A percentile compares a stretch with the other conserved stretches of the same genome.
phyloP scores from a whole-genome alignment of 2,113 vertebrate species.

The Oreochromis tanganicae region DNA sequence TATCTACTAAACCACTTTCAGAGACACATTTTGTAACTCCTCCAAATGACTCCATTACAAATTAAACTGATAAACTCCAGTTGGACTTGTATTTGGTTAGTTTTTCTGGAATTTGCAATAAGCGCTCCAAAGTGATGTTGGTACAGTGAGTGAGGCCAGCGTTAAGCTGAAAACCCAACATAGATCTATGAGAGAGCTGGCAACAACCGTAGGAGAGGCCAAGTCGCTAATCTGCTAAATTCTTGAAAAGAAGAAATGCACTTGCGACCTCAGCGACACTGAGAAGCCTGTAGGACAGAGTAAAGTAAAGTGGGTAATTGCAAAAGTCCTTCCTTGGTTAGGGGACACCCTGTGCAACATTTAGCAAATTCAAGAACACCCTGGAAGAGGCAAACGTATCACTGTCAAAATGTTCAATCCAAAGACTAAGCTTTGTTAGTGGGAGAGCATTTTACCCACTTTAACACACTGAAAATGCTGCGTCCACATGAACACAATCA shows the following conservation, averaged over 20 bases:
- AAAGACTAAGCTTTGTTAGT: background rate
- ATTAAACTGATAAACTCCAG: background rate
- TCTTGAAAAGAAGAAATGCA: background rate
- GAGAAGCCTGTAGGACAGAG: background rate
- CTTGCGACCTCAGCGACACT: background rate
- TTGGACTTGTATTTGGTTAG: background rate
- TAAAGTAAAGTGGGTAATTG: background rate
- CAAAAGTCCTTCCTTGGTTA: background rate
- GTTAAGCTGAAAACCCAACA: background rate
- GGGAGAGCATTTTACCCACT: background rate
- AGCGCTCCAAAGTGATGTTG: background rate
- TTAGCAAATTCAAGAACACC: background rate
- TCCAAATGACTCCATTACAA: background rate
- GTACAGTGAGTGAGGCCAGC: background rate
- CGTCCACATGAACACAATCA: background rate
- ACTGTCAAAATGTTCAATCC: background rate
- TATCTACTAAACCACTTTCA: background rate
- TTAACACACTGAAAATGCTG: background rate
- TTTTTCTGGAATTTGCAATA: background rate
- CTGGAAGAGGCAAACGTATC: background rate
- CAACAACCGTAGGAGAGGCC: background rate
- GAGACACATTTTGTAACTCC: background rate
- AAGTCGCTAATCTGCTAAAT: background rate
- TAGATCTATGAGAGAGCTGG: background rate
- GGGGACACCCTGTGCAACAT: rapidly evolving